Percentiles rank a stretch among this genome's conserved stretches.
phyloP scores from a whole-genome alignment of 1,140 invertebrate species.

The Drosophila orosa region DNA sequence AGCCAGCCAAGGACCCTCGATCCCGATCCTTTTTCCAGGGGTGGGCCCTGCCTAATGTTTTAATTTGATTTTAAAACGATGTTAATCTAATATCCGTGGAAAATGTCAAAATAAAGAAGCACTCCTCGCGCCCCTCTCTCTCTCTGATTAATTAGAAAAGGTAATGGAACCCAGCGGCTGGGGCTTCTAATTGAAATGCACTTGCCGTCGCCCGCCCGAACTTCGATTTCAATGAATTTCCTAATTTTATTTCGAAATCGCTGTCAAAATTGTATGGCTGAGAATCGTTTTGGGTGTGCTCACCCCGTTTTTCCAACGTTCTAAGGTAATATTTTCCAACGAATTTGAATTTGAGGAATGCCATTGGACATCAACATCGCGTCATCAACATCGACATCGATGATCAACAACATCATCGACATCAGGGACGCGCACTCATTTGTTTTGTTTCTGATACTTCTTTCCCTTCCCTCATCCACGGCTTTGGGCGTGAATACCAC shows the following conservation, averaged over 20 bases:
- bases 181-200: slow-evolving; percentile 78
- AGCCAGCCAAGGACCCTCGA: slow-evolving; percentile 33
- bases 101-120: slow-evolving; percentile 83
- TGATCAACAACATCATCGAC: slow-evolving; percentile 29
- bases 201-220: slow-evolving; percentile 58
- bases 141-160: slow-evolving; percentile 72
- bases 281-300: slow-evolving; percentile 49
- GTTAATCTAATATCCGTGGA: slow-evolving; percentile 84
- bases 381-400: slow-evolving; percentile 25
- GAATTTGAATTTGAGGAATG: slow-evolving; percentile 65
- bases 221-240: slow-evolving; percentile 81
- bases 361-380: slow-evolving; percentile 46
- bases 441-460: slow-evolving; percentile 24
- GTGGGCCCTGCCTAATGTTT: slow-evolving; percentile 78
- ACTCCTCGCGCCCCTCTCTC: slow-evolving; percentile 9
- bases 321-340: slow-evolving; percentile 80
- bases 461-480: slow-evolving; percentile 12
- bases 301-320: slow-evolving; percentile 37
- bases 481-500: slow-evolving; percentile 72
- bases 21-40: slow-evolving; percentile 30
- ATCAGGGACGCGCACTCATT: slow-evolving; percentile 64
- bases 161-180: slow-evolving; percentile 35
- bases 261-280: slow-evolving; percentile 76
- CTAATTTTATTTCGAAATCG: slow-evolving; percentile 78
- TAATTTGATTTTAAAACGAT: slow-evolving; percentile 84